Conservation (phyloP, 2,888 invertebrate species). For the Mermis nigrescens region DNA sequence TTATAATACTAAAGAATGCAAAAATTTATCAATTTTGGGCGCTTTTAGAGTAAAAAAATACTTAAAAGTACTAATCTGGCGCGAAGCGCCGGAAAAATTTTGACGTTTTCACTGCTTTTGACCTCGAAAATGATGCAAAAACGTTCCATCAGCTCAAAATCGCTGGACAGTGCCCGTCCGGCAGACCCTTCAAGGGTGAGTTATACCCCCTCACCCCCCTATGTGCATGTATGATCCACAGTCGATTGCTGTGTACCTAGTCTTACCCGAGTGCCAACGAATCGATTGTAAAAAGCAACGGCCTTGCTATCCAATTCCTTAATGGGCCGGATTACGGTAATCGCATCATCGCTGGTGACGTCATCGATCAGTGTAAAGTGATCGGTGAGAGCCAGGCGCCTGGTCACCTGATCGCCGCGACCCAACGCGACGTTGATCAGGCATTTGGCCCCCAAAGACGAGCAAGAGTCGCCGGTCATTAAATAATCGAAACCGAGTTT, state of each 20-base stretch:
- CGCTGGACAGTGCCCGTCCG: too few species aligned
- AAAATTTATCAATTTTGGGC: too few species aligned
- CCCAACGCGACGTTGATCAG: conserved; percentile 1
- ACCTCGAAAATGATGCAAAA: too few species aligned
- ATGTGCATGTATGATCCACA: too few species aligned
- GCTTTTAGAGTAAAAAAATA: too few species aligned
- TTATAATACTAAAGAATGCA: too few species aligned
- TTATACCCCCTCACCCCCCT: too few species aligned
- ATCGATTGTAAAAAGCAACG: conserved; percentile 2
- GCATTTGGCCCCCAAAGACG: background rate
- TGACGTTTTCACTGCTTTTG: too few species aligned
- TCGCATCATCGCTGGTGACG: background rate
- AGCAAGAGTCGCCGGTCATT: background rate
- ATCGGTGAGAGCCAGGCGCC: background rate
- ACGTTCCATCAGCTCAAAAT: too few species aligned
- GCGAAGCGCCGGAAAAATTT: too few species aligned
- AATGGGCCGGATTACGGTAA: conserved; percentile 1
- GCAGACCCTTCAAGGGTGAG: too few species aligned
- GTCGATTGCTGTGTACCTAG: background rate
- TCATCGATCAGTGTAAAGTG: background rate
- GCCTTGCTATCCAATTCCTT: conserved; percentile 6
- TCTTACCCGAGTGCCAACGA: background rate
- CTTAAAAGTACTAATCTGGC: too few species aligned
- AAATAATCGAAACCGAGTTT: background rate
- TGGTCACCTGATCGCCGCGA: background rate